Evolutionary conservation across 2,113 vertebrate genomes (phyloP).

Genomic region (Scortum barcoo): DNA sequence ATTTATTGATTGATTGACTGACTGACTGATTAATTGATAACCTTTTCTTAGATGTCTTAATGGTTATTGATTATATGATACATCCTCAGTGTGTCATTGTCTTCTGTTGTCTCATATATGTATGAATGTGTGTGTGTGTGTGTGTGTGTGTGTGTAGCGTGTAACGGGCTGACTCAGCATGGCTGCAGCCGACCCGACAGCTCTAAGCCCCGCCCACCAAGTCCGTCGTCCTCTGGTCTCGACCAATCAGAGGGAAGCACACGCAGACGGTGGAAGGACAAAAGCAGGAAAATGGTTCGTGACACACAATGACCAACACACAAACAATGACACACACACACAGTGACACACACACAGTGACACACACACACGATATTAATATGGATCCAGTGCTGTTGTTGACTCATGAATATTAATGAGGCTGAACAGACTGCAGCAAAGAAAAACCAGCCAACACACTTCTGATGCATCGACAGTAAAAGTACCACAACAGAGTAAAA

Average conservation of each 20-base stretch:
- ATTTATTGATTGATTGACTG: background rate
- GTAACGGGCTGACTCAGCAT: conserved; percentile 90
- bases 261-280: conserved; percentile 86
- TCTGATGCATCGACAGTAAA: no score
- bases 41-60: background rate
- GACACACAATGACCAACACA: no score
- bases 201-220: conserved; percentile 88
- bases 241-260: conserved; percentile 80
- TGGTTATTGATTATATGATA: background rate
- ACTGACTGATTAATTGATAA: background rate
- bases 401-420: conserved; percentile 54
- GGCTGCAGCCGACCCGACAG: conserved; percentile 80
- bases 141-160: conserved; percentile 82
- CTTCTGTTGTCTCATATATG: background rate
- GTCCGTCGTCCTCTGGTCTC: conserved; percentile 67
- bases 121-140: conserved; percentile 19
- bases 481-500: no score
- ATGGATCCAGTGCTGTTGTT: background rate
- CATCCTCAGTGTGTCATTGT: background rate
- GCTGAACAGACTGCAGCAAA: conserved; percentile 10
- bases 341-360: conserved; percentile 19
- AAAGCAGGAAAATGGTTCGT: conserved; percentile 91
- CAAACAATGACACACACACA: no score
- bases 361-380: background rate
- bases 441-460: no score